Evolutionary conservation across 2,113 vertebrate species (phyloP), one percentile per base, ranked within the genome.

Genomic region (Alces alces): DNA sequence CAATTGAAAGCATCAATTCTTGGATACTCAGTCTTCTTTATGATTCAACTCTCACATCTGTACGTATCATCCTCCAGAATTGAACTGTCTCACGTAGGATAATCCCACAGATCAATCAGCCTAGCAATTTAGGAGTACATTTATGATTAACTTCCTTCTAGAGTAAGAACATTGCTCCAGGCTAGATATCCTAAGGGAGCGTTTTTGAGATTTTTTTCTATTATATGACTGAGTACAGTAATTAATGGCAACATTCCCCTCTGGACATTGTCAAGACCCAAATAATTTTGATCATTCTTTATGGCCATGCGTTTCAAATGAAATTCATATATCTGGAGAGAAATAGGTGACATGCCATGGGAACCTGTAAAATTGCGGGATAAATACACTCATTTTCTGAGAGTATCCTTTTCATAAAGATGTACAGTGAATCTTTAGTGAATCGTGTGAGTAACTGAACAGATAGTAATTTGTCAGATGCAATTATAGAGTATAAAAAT

Each of bases 131-230:
- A 89, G 12, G 27, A 83, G 70, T n/a, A 55, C 17, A 50, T 76
- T 93, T 79, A 70, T 10, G 39, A 93, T 96, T 82, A 66, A 60
- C 82, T 92, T 96, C 95, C 45, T 85, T 91, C 27, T 30, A 47
- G 39, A 73, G 36, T 4, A 14, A 76, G 50, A 95, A 23, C 50
- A 19, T 30, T 27, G 60, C 60, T 89, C 78, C 27, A 30, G 91
- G 78, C 39, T 80, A 85, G 57, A 55, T 88, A 60, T 39, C 82
- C 66, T 57, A 89, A 85, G 86, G 47, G 60, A 82, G 50, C 21
- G 92, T 83, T 95, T 97, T 60, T 85, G 57, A 88, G 47, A 96
- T 86, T 93, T 98, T 91, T 58, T 43, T 6, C 36, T 76, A 27
- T 43, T 43, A 27, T 93, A 4, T 87, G 64, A 28, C 33, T 78